phyloP scores from a whole-genome alignment of 2,113 vertebrate species.

The Brachypteracias leptosomus region DNA sequence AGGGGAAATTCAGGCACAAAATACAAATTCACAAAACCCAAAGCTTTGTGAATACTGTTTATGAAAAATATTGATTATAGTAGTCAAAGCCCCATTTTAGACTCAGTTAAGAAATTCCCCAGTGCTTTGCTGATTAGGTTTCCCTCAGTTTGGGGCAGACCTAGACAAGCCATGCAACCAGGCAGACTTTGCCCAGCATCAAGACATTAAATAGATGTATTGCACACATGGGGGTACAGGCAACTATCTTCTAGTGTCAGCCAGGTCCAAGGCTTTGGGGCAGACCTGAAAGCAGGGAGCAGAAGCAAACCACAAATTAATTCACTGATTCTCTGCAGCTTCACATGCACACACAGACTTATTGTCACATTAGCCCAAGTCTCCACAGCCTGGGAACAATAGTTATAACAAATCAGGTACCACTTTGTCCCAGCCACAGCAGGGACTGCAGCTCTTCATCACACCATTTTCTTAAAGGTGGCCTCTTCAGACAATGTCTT shows the following conservation, averaged over 20 bases:
- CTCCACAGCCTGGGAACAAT: not conserved
- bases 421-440: not conserved
- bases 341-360: not conserved
- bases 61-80: not conserved
- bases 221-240: rapidly evolving
- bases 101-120: not conserved
- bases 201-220: not conserved
- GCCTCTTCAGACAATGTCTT: not conserved
- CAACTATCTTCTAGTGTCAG: not conserved
- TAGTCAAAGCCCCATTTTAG: not conserved
- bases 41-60: not conserved
- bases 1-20: not conserved
- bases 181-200: not conserved
- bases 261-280: not conserved
- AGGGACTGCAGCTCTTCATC: not conserved
- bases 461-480: not conserved
- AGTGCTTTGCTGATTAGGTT: not conserved
- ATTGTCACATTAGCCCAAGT: rapidly evolving
- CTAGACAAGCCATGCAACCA: not conserved
- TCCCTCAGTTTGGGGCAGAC: not conserved
- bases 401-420: not conserved
- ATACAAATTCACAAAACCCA: not conserved
- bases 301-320: not conserved
- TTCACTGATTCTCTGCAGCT: not conserved
- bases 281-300: not conserved